Conservation (phyloP, 2,113 vertebrate genomes). For the Hydrochoerus hydrochaeris region DNA sequence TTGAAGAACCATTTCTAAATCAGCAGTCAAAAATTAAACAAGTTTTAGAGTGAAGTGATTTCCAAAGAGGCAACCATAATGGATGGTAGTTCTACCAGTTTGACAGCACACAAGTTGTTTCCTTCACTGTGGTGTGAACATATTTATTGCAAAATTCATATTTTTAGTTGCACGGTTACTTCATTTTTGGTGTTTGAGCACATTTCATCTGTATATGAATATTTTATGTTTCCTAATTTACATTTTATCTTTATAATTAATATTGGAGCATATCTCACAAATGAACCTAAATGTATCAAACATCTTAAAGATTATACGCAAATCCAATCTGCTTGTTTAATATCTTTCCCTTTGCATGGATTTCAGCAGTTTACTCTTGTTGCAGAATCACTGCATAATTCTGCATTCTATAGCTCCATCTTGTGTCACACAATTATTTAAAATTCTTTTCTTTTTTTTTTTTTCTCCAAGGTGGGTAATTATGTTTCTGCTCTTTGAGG, state of each 20-base stretch:
- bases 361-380: neutral
- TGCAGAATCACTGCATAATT: neutral
- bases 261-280: neutral
- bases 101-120: neutral
- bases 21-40: neutral
- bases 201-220: neutral
- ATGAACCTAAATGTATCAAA: neutral
- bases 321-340: neutral
- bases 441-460: slow-evolving; percentile 14
- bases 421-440: slow-evolving; percentile 71
- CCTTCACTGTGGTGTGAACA: neutral
- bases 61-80: neutral
- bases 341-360: neutral
- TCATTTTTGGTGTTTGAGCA: neutral
- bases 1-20: neutral
- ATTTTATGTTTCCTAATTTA: neutral
- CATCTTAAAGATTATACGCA: neutral
- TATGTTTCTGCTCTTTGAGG: slow-evolving; percentile 54
- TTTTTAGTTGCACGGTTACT: neutral
- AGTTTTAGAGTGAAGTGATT: neutral
- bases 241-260: neutral
- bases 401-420: slow-evolving; percentile 80
- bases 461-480: slow-evolving; percentile 30
- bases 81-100: neutral
- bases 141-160: neutral